phyloP scores from a whole-genome alignment of 1,140 invertebrate genomes.

The Cyphomyrmex costatus region DNA sequence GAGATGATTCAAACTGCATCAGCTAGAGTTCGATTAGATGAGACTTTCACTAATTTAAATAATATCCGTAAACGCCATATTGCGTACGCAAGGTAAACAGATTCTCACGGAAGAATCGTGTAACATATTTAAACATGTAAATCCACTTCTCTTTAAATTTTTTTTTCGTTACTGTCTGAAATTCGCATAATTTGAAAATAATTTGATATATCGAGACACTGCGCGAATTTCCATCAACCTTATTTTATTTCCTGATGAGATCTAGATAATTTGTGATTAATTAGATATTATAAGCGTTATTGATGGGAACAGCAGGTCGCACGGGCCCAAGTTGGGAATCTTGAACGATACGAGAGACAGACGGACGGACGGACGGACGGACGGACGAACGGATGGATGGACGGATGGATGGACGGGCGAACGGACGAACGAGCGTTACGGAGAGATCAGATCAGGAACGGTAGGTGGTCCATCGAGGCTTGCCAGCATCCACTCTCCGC shows the following conservation, averaged over 20 bases:
- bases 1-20: conserved; percentile 4
- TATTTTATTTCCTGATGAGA: conserved; percentile 66
- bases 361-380: conserved; percentile 72
- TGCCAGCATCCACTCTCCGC: conserved; percentile 73
- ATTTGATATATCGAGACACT: conserved; percentile 1
- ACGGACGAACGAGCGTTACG: conserved; percentile 81
- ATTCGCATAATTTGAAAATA: conserved; percentile 46
- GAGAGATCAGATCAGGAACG: conserved; percentile 85
- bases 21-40: not conserved
- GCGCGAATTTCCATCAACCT: conserved; percentile 23
- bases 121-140: not conserved
- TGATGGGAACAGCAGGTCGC: conserved; percentile 84
- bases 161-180: not conserved
- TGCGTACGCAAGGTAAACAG: not conserved
- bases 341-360: conserved; percentile 63
- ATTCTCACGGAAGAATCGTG: conserved; percentile 23
- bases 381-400: conserved; percentile 72
- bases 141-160: not conserved
- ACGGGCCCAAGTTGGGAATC: conserved; percentile 61
- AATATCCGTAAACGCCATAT: not conserved
- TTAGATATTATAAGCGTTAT: conserved; percentile 86
- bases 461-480: conserved; percentile 86
- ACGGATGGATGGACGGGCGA: conserved; percentile 72
- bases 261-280: conserved; percentile 87
- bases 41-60: conserved; percentile 45